Base-by-base conservation (phyloP, 2,113 vertebrate species). In the Burhinus oedicnemus region DNA sequence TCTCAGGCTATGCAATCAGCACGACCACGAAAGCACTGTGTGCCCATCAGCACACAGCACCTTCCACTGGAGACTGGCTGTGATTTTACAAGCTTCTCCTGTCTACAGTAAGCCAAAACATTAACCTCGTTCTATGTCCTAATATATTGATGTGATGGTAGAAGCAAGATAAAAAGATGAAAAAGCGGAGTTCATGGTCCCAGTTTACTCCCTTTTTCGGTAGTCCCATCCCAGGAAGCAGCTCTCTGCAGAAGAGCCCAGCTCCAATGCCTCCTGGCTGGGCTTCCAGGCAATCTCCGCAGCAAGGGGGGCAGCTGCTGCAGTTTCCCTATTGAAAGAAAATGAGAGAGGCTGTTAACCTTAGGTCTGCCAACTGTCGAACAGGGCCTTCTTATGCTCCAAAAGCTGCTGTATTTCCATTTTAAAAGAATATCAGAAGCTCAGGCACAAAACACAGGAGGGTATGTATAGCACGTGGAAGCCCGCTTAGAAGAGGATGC, bases 11-110 rank as follows among this genome's bases (percentile, higher is more conserved):
- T 11, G 44, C 58, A 12, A 29, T 13, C 82, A 8, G 44, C 52
- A 40, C 0, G 1, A 55, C 36, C 57, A 27, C 26, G 6, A 6
- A 42, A 36, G 19, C 55, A 9, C 32, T 1, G 17, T 4, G 19
- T 30, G 71, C 32, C 36, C 65, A 29, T 11, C 51, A 45, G 44
- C 65, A 36, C 21, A 3, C 38, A 13, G 27, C 21, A 55, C 57
- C 30, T 60, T 12, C 15, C 44, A 9, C 69, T 34, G 54, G 7
- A 49, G 51, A 34, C 27, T 5, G 17, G 55, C 29, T 2, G 1
- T 12, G 20, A 87, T 15, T 17, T 14, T 40, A 32, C 20, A 36
- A 40, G 69, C 30, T 54, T 30, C 45, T 65, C 44, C 74, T 62
- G 25, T 9, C n/a, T 57, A 36, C 55, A 69, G 15, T 11, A 75